Evolutionary conservation across 2,113 vertebrate genomes (phyloP), one percentile per base, ranked within the genome.

Genomic region (Psephotus haematonotus): DNA sequence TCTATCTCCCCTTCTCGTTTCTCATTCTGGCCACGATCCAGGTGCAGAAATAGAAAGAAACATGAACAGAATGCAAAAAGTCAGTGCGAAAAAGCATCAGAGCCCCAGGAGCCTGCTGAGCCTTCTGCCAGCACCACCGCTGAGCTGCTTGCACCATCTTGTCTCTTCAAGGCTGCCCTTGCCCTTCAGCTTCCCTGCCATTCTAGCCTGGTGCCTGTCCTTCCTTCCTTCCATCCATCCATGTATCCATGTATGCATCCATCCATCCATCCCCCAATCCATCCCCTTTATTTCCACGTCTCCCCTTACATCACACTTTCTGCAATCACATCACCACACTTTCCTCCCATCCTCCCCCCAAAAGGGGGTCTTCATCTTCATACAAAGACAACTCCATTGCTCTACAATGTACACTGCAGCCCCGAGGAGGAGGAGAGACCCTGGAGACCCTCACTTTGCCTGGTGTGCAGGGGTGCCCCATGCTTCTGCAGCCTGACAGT

Each of bases 41-140:
- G 90, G 88, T 89, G 63, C 80, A 93, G 93, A 91, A 96, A 96
- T 83, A 86, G 70, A 87, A 95, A 57, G 78, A 74, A 86, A 89
- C 70, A 91, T 1, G 83, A 90, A 68, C 49, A 76, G 94, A 94
- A 96, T 84, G 90, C 53, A 86, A 53, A 22, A 76, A 95, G 74
- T 65, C 17, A 27, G 81, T 5, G 80, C 82, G 82, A 83, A 72
- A 91, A 92, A 72, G 79, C 82, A 63, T 53, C 92, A 35, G 71
- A 90, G 75, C 31, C 59, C 15, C 5, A 5, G 68, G 79, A 88
- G 50, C 16, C 41, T 49, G 63, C 91, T 46, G 87, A 92, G 88
- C 60, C 72, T 62, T 64, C 89, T 92, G 94, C 91, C 93, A 82
- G 23, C 59, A 35, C 35, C 29, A 7, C 50, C 17, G 68, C 82